Evolutionary conservation across 2,888 invertebrate species (phyloP).

Genomic region (Trichogramma dendrolimi): DNA sequence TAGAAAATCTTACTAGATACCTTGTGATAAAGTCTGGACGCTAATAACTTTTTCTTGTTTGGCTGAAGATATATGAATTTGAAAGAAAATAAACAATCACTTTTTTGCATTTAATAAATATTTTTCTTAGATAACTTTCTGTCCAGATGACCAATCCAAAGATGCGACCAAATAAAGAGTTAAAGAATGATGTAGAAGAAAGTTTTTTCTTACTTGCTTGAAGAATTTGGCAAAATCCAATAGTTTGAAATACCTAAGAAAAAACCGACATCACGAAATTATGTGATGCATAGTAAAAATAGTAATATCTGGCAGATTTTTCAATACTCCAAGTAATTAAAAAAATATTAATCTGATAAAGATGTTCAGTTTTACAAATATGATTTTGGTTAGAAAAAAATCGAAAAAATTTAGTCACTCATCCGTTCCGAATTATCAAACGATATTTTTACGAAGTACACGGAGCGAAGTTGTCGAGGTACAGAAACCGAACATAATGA

Average conservation of each 20-base stretch:
- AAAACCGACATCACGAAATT: neutral
- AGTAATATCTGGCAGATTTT: too few species aligned
- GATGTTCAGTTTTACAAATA: too few species aligned
- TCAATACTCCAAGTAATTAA: too few species aligned
- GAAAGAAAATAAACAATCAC: conserved; percentile 8
- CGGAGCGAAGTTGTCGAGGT: conserved; percentile 25
- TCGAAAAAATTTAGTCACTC: too few species aligned
- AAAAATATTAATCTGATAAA: too few species aligned
- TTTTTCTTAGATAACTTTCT: conserved; percentile 33
- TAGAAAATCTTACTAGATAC: conserved; percentile 46
- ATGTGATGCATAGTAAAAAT: neutral
- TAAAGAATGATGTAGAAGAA: conserved; percentile 45
- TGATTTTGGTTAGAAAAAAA: too few species aligned
- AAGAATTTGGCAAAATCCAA: conserved; percentile 31
- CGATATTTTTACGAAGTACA: conserved; percentile 4
- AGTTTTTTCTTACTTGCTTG: conserved; percentile 43
- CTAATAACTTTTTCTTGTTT: conserved; percentile 1
- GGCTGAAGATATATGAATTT: neutral
- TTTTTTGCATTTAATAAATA: conserved; percentile 14
- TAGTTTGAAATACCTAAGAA: too few species aligned
- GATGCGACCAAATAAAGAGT: conserved; percentile 51
- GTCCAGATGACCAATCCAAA: conserved; percentile 53
- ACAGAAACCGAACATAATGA: conserved; percentile 46
- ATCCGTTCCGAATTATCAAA: too few species aligned
- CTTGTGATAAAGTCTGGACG: conserved; percentile 53